Percentiles rank a stretch among this genome's conserved stretches.
phyloP scores from a whole-genome alignment of 35 echinoderm and acorn worm species.

The Stichopus chloronotus region DNA sequence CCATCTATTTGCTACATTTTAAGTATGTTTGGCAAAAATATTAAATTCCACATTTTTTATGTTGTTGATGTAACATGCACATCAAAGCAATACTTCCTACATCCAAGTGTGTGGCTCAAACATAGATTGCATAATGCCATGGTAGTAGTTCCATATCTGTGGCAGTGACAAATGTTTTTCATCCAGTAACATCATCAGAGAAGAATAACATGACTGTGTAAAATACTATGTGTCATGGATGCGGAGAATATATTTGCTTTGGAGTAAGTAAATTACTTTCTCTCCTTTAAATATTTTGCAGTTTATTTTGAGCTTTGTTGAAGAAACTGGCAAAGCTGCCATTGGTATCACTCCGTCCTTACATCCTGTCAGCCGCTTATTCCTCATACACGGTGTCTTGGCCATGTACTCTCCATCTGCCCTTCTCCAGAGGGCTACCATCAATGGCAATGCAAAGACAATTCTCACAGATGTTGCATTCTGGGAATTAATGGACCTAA shows the following conservation, averaged over 20 bases:
- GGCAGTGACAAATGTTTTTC: no score
- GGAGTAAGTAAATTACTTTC: neutral
- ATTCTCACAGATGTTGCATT: slow-evolving; percentile 6
- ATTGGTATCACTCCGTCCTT: neutral
- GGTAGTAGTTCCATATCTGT: no score
- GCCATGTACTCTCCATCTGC: neutral
- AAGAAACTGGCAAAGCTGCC: neutral
- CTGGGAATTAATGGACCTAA: slow-evolving; percentile 24
- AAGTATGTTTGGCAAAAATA: no score
- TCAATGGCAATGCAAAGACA: neutral
- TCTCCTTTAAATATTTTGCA: neutral
- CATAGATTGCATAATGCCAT: no score
- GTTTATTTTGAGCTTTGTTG: neutral
- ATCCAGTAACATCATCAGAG: no score
- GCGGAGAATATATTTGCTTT: neutral
- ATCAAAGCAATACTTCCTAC: no score
- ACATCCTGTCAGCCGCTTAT: neutral
- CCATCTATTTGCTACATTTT: no score
- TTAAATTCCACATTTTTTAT: no score
- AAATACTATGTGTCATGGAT: no score
- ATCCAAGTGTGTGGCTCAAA: no score
- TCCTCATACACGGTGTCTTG: slow-evolving; percentile 9
- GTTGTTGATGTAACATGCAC: no score
- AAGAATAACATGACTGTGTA: no score
- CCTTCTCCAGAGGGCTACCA: neutral